These are phyloP conservation scores for Drosophila kuntzei DNA, from an alignment of 2,888 invertebrate genomes.

Conservation along the genomic window DNA sequence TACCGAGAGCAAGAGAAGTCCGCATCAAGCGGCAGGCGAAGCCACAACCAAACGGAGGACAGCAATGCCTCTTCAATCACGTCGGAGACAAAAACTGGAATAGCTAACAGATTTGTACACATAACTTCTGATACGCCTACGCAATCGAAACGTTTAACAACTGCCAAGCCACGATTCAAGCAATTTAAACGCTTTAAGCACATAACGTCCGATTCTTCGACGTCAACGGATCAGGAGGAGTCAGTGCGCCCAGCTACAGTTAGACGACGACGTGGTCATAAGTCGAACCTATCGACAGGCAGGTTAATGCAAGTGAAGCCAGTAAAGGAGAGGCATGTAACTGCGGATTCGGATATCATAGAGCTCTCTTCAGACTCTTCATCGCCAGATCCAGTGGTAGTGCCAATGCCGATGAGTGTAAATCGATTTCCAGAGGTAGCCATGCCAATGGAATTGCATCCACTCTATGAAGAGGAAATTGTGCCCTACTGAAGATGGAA, in stretches of 20 bases:
- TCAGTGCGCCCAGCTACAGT: background rate
- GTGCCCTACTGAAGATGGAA: slow-evolving; percentile 58
- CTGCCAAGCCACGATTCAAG: slow-evolving; percentile 11
- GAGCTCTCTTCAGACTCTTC: slow-evolving; percentile 70
- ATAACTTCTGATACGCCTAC: slow-evolving; percentile 65
- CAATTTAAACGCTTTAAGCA: slow-evolving; percentile 46
- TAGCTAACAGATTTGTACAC: slow-evolving; percentile 47
- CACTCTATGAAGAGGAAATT: slow-evolving; percentile 82
- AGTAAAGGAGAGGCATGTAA: slow-evolving; percentile 25
- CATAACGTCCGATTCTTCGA: slow-evolving; percentile 64
- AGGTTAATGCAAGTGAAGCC: slow-evolving; percentile 48
- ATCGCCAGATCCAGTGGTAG: slow-evolving; percentile 33
- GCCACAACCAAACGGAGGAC: slow-evolving; percentile 43
- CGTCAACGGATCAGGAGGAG: slow-evolving; percentile 66
- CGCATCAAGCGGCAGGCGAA: background rate
- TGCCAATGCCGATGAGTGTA: slow-evolving; percentile 27
- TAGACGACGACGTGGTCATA: slow-evolving; percentile 31
- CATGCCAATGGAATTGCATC: slow-evolving; percentile 66
- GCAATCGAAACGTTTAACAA: background rate
- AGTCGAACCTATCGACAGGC: slow-evolving; percentile 5
- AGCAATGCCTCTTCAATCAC: slow-evolving; percentile 44
- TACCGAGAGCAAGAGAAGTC: slow-evolving; percentile 22
- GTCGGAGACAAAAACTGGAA: slow-evolving; percentile 20
- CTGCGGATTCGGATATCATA: slow-evolving; percentile 52
- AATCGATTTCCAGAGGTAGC: slow-evolving; percentile 35